These are phyloP conservation scores for Halcyon chelicuti DNA, from an alignment of 2,797 vertebrate species.

Conservation along the genomic window DNA sequence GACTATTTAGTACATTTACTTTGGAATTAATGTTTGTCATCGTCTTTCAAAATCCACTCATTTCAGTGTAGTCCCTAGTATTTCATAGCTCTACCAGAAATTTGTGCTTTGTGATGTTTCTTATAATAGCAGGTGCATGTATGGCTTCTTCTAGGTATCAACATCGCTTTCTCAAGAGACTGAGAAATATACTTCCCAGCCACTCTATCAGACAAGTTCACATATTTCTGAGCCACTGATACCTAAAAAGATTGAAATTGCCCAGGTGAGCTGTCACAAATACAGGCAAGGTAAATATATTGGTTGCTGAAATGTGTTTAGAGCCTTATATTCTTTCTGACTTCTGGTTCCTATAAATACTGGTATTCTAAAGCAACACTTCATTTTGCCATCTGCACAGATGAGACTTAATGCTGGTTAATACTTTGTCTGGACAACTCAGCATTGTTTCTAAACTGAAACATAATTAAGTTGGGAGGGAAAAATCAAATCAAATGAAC, in stretches of 20 bases:
- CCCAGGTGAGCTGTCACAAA: constrained; percentile 46
- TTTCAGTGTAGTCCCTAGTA: neutral
- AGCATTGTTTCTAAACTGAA: constrained; percentile 1
- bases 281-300: neutral
- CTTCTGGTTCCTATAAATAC: neutral
- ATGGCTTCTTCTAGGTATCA: constrained; percentile 42
- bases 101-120: neutral
- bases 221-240: constrained; percentile 50
- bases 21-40: neutral
- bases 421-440: constrained; percentile 22
- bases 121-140: neutral
- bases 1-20: neutral
- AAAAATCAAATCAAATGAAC: neutral
- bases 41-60: neutral
- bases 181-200: constrained; percentile 53
- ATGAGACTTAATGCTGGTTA: constrained; percentile 1
- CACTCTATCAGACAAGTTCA: constrained; percentile 57
- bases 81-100: neutral
- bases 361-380: neutral
- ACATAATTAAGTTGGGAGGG: neutral
- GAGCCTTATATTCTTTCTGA: neutral
- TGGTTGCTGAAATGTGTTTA: neutral
- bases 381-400: neutral
- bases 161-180: constrained; percentile 43
- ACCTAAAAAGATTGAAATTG: constrained; percentile 50